Evolutionary conservation across 2,797 vertebrate genomes (phyloP).

Genomic region (Crax fasciolata): DNA sequence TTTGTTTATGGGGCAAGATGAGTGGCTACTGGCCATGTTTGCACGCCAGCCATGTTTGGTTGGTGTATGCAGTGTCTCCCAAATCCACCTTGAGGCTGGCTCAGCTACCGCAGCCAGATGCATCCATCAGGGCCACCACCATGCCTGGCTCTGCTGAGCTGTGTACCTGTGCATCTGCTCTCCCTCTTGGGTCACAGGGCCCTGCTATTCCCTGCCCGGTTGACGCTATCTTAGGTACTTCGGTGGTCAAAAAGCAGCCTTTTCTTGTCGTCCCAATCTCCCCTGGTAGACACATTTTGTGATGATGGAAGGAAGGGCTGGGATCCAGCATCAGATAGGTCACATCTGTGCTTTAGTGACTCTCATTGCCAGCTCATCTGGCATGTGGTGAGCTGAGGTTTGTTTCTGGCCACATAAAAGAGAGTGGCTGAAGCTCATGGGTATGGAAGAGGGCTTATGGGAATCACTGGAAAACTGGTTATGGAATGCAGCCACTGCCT

Average conservation of each 20-base stretch:
- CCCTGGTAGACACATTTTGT: not conserved
- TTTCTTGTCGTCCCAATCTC: not conserved
- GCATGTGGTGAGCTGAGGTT: not conserved
- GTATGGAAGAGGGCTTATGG: not conserved
- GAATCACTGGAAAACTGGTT: not conserved
- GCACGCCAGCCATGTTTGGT: not conserved
- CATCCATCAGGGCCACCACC: not conserved
- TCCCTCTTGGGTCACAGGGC: not conserved
- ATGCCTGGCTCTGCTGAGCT: slow-evolving; percentile 1
- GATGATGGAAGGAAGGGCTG: not conserved
- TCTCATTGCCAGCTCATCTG: not conserved
- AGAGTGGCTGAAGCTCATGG: not conserved
- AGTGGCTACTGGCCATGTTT: not conserved
- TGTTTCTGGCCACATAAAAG: not conserved
- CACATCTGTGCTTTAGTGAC: not conserved
- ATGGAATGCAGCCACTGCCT: not conserved
- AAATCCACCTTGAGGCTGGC: not conserved
- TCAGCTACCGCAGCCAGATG: not conserved
- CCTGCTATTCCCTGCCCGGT: not conserved
- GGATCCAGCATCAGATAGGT: not conserved
- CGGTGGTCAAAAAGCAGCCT: not conserved
- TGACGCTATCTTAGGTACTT: not conserved
- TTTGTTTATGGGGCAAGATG: not conserved
- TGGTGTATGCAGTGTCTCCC: not conserved
- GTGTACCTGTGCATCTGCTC: not conserved